Evolutionary conservation across 1,140 invertebrate species (phyloP).

Genomic region (Medauroidea extradentata): DNA sequence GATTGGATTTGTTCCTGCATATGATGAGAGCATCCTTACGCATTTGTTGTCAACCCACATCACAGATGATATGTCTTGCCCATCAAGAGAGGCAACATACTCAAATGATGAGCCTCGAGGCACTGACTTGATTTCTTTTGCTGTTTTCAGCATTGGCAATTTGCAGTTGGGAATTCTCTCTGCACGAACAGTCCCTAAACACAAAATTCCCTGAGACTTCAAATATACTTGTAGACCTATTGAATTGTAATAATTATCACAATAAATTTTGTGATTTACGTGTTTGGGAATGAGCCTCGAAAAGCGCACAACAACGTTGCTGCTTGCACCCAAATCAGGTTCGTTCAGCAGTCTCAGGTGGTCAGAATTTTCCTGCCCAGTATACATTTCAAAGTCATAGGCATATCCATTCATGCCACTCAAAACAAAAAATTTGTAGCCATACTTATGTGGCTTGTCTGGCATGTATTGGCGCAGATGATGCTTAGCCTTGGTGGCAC

Average conservation of each 20-base stretch:
- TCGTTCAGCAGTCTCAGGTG: conserved; percentile 6
- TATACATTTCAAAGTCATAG: conserved; percentile 38
- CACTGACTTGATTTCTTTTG: too few species aligned
- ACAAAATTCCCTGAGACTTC: conserved; percentile 27
- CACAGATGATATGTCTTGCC: too few species aligned
- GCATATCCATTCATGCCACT: conserved; percentile 37
- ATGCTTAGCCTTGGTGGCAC: conserved; percentile 30
- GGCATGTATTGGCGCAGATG: conserved; percentile 35
- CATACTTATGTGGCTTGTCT: conserved; percentile 37
- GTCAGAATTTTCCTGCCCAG: conserved; percentile 24
- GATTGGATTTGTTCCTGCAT: too few species aligned
- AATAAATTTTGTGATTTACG: conserved; percentile 21
- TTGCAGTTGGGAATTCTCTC: conserved; percentile 11
- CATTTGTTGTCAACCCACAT: too few species aligned
- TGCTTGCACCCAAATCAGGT: conserved; percentile 20
- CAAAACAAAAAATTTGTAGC: conserved; percentile 35
- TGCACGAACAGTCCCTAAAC: conserved; percentile 15
- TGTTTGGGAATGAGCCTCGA: conserved; percentile 11
- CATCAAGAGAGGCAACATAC: too few species aligned
- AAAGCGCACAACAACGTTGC: conserved; percentile 21
- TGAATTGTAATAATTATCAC: conserved; percentile 33
- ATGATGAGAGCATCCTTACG: too few species aligned
- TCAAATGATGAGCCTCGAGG: too few species aligned
- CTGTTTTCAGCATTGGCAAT: too few species aligned
- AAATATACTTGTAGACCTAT: conserved; percentile 25